These are phyloP conservation scores for Phenacoccus solenopsis DNA, from an alignment of 1,140 invertebrate genomes.

Conservation along the genomic window DNA sequence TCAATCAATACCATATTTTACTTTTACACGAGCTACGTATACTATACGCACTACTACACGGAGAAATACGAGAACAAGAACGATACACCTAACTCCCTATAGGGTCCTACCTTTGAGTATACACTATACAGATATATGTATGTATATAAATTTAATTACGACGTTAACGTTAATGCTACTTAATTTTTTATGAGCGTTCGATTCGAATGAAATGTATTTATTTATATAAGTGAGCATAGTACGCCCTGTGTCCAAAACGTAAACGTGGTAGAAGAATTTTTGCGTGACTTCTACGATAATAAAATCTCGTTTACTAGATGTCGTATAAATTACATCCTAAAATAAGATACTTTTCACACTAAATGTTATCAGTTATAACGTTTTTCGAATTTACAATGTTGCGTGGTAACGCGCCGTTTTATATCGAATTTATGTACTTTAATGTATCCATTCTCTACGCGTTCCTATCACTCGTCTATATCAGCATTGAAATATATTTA, in stretches of 20 bases:
- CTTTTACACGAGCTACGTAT: too few species aligned
- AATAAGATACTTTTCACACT: constrained; percentile 3
- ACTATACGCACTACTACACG: too few species aligned
- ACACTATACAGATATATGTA: neutral
- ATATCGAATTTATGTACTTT: neutral
- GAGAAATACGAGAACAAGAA: too few species aligned
- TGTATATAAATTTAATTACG: neutral
- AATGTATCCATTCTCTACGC: neutral
- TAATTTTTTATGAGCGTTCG: neutral
- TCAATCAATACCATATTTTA: too few species aligned
- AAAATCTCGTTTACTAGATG: neutral
- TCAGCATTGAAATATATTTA: too few species aligned
- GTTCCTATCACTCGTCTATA: neutral
- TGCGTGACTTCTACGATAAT: neutral
- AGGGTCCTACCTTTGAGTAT: too few species aligned
- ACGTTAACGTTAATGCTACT: neutral
- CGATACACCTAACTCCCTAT: too few species aligned
- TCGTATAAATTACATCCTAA: neutral
- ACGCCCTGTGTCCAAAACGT: neutral
- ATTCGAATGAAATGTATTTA: too few species aligned
- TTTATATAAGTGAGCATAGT: too few species aligned
- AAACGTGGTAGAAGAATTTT: neutral
- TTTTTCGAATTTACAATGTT: neutral
- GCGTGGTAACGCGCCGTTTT: neutral
- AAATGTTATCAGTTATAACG: neutral